Conservation (phyloP, 2,888 invertebrate genomes). For the Arge pagana region DNA sequence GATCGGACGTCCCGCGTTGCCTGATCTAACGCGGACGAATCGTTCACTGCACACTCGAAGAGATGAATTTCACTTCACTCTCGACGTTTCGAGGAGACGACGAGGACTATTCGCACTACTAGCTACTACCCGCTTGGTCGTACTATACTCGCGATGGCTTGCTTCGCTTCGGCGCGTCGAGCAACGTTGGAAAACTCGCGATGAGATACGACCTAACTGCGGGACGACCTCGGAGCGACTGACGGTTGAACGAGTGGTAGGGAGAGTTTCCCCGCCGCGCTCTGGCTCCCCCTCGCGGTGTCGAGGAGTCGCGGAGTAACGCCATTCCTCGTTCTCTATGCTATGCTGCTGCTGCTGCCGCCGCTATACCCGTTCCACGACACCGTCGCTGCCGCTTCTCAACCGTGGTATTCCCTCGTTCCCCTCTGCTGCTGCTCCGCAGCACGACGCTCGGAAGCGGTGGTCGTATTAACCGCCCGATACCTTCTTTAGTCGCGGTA, state of each 20-base stretch:
- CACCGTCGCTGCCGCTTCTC: slow-evolving; percentile 18
- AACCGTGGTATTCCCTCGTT: slow-evolving; percentile 21
- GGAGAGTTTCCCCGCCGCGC: slow-evolving; percentile 34
- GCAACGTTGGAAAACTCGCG: slow-evolving; percentile 10
- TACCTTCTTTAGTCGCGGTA: slow-evolving; percentile 51
- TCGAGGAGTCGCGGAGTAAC: too few species aligned
- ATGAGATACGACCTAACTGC: slow-evolving; percentile 36
- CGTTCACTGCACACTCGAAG: slow-evolving; percentile 6
- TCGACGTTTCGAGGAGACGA: too few species aligned
- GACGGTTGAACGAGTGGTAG: slow-evolving; percentile 45
- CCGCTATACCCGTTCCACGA: too few species aligned
- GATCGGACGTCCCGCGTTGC: slow-evolving; percentile 5
- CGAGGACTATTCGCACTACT: too few species aligned
- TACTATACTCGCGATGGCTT: too few species aligned
- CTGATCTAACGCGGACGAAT: background rate
- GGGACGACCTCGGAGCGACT: slow-evolving; percentile 52
- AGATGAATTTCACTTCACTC: slow-evolving; percentile 7
- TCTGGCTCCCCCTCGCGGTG: slow-evolving; percentile 19
- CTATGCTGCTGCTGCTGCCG: too few species aligned
- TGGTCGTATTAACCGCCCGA: slow-evolving; percentile 55
- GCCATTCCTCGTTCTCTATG: too few species aligned
- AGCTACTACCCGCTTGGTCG: too few species aligned
- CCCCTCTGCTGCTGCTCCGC: slow-evolving; percentile 18
- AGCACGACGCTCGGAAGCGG: slow-evolving; percentile 22
- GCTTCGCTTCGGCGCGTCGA: background rate